Evolutionary conservation across 1,140 invertebrate species (phyloP).

Genomic region (Mycetomoellerius zeteki): DNA sequence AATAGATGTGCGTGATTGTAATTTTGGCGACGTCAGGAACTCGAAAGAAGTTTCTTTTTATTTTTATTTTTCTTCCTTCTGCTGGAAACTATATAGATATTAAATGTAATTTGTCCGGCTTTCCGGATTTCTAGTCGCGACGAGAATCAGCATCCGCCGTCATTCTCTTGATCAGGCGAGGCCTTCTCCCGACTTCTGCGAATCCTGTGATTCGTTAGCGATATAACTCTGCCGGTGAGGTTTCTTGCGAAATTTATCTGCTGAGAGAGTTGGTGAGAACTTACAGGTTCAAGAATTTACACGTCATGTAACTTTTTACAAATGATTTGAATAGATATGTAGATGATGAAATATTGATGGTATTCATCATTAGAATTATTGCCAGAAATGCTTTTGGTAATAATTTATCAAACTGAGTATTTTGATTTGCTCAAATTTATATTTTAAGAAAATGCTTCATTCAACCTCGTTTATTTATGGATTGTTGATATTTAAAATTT

Average conservation of each 20-base stretch:
- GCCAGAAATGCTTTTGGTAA: background rate
- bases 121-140: constrained; percentile 1
- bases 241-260: constrained; percentile 13
- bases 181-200: constrained; percentile 27
- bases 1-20: constrained; percentile 59
- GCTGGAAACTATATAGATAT: constrained; percentile 15
- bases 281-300: constrained; percentile 27
- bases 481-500: constrained; percentile 8
- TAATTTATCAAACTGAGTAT: background rate
- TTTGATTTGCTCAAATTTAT: background rate
- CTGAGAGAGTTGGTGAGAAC: background rate
- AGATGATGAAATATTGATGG: constrained; percentile 8
- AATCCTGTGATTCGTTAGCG: constrained; percentile 28
- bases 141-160: background rate
- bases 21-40: constrained; percentile 49
- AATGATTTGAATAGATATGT: background rate
- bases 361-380: constrained; percentile 7
- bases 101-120: constrained; percentile 58
- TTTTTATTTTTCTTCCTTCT: background rate
- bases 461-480: background rate
- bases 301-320: constrained; percentile 1
- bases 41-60: constrained; percentile 37
- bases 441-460: background rate
- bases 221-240: background rate
- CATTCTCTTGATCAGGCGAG: constrained; percentile 14